Conservation (phyloP, 2,797 vertebrate genomes). For the Sebastes matsubarae region DNA sequence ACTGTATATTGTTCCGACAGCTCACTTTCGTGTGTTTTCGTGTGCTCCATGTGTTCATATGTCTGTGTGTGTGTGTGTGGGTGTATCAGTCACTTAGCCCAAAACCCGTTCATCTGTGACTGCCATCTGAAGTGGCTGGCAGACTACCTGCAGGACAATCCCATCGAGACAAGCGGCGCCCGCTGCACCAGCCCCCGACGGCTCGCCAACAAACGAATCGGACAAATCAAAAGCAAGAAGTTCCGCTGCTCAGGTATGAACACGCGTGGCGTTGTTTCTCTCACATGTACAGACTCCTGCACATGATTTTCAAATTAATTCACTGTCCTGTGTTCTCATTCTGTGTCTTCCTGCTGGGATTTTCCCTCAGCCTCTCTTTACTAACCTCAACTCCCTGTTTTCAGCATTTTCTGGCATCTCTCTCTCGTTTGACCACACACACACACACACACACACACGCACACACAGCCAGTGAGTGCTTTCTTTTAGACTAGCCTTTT, state of each 20-base stretch:
- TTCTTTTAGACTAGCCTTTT: slow-evolving; percentile 57
- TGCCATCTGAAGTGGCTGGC: slow-evolving; percentile 99
- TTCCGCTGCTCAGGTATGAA: slow-evolving; percentile 98
- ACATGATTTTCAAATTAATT: neutral
- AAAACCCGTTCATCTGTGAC: slow-evolving; percentile 98
- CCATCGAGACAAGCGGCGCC: slow-evolving; percentile 97
- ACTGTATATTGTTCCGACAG: neutral
- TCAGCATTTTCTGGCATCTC: slow-evolving; percentile 7
- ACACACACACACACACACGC: neutral
- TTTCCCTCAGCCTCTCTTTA: slow-evolving; percentile 56
- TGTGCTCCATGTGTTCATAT: neutral
- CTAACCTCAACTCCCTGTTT: slow-evolving; percentile 53
- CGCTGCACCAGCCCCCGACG: slow-evolving; percentile 96
- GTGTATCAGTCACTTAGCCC: slow-evolving; percentile 87
- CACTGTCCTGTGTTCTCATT: slow-evolving; percentile 49
- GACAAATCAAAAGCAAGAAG: slow-evolving; percentile 99
- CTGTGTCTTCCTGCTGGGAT: slow-evolving; percentile 70
- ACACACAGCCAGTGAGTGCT: slow-evolving; percentile 1
- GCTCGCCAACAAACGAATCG: slow-evolving; percentile 96
- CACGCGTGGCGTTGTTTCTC: slow-evolving; percentile 51
- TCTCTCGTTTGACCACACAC: neutral
- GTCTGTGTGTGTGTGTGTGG: slow-evolving; percentile 1
- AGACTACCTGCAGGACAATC: slow-evolving; percentile 98
- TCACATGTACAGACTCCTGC: neutral
- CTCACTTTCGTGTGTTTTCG: slow-evolving; percentile 20